Evolutionary conservation across 2,797 vertebrate genomes (phyloP), one percentile per base, ranked within the genome.

Genomic region (Lates japonicus): DNA sequence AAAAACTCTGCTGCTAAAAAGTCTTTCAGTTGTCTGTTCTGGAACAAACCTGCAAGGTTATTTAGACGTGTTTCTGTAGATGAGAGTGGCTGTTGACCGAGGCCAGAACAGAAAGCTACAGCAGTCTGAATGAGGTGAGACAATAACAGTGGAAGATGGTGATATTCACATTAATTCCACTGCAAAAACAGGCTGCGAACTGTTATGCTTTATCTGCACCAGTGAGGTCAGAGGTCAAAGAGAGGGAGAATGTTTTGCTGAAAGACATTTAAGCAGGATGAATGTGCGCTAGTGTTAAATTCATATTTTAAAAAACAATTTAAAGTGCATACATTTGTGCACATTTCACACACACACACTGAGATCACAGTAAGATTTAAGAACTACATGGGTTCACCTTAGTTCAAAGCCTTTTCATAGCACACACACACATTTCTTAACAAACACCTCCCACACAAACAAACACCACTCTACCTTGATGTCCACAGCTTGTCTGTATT

Each of bases 401-500:
- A 70, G 31, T 57, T 71, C 33, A 44, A 31, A n/a, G 6, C 11
- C 59, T 64, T 67, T 61, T 46, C 25, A 29, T 29, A 2, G 19
- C 11, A 9, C 14, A 9, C 8, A 12, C 16, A 12, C 10, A 16
- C 4, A 17, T 55, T 67, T 4, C 19, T 19, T 49, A 67, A 49
- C 48, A 66, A 6, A 16, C 14, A 58, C 33, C 54, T 65, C 63
- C 63, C 55, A 59, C 42, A 39, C 49, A 49, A 29, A 68, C 48
- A 11, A 8, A 52, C 31, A 39, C 22, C 33, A 3, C 37, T 37
- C 37, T 37, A 29, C 46, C 49, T 39, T 33, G 14, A 39, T 46
- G 44, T 59, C 73, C 46, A 59, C 54, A 0, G 39, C 61, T 65
- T 46, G 60, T 58, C 61, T 31, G 8, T 10, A 55, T 78, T 58